phyloP scores from a whole-genome alignment of 2,888 invertebrate species.

The Scaeva pyrastri region DNA sequence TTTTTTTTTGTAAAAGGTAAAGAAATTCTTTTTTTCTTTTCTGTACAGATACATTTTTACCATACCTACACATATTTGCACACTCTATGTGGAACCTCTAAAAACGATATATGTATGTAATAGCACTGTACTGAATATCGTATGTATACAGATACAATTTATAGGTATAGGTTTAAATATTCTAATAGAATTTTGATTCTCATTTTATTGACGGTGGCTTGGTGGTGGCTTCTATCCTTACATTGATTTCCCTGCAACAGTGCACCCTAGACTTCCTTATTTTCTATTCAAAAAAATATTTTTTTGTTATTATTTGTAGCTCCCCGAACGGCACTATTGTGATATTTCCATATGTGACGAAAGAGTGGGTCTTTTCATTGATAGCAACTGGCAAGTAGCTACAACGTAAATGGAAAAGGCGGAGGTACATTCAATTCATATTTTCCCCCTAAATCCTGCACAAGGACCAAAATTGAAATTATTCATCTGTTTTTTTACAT shows the following conservation, averaged over 20 bases:
- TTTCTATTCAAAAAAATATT: constrained; percentile 4
- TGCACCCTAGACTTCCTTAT: background rate
- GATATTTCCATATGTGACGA: constrained; percentile 59
- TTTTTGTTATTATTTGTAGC: background rate
- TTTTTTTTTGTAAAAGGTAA: too few species aligned
- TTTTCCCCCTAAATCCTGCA: constrained; percentile 8
- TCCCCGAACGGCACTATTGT: constrained; percentile 61
- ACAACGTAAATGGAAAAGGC: background rate
- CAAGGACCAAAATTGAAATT: constrained; percentile 65
- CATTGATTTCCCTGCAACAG: constrained; percentile 8
- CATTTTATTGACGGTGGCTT: constrained; percentile 57
- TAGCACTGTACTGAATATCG: background rate
- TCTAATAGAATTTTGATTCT: constrained; percentile 60
- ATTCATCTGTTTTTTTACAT: constrained; percentile 55
- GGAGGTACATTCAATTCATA: constrained; percentile 57
- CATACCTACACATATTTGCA: background rate
- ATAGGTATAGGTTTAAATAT: constrained; percentile 54
- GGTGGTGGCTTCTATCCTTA: constrained; percentile 13
- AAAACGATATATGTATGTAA: background rate
- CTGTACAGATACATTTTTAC: too few species aligned
- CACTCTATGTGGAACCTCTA: background rate
- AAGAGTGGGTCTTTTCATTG: constrained; percentile 30
- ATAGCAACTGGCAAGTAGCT: constrained; percentile 1
- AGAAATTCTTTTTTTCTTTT: too few species aligned
- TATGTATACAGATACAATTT: background rate